phyloP scores from a whole-genome alignment of 2,888 invertebrate genomes.

The Idaea dimidiata region DNA sequence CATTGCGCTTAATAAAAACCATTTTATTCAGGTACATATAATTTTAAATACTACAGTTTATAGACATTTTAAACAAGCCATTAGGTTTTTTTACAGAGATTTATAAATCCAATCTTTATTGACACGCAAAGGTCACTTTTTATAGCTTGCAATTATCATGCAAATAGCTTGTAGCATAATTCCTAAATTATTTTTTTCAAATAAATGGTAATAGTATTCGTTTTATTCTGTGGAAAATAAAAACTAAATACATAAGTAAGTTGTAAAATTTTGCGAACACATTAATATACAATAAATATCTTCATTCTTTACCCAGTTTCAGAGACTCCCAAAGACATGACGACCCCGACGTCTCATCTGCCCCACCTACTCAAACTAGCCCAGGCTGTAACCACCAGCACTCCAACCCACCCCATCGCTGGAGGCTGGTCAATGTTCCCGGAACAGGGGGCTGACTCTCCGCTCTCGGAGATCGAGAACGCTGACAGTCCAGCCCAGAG shows the following conservation, averaged over 20 bases:
- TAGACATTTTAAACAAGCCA: neutral
- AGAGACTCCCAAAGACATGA: slow-evolving; percentile 53
- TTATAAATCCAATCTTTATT: neutral
- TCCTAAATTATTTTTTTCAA: too few relatives aligned
- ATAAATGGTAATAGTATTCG: too few relatives aligned
- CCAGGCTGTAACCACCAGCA: slow-evolving; percentile 66
- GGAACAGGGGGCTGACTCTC: slow-evolving; percentile 64
- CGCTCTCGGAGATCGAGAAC: slow-evolving; percentile 71
- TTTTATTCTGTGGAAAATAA: too few relatives aligned
- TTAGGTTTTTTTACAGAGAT: neutral
- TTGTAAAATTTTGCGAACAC: neutral
- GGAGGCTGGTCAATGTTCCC: slow-evolving; percentile 65
- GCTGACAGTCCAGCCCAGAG: slow-evolving; percentile 61
- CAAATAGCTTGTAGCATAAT: too few relatives aligned
- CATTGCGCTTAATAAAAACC: neutral
- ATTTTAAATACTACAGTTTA: neutral
- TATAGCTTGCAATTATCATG: neutral
- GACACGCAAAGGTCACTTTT: neutral
- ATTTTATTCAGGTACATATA: neutral
- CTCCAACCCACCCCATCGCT: slow-evolving; percentile 59
- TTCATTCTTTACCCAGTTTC: slow-evolving; percentile 29
- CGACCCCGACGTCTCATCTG: slow-evolving; percentile 65
- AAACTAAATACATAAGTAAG: too few relatives aligned
- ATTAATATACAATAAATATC: too few relatives aligned
- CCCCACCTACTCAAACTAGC: slow-evolving; percentile 53